Base-by-base conservation (phyloP, 2,113 vertebrate genomes). In the Leucoraja erinaceus region DNA sequence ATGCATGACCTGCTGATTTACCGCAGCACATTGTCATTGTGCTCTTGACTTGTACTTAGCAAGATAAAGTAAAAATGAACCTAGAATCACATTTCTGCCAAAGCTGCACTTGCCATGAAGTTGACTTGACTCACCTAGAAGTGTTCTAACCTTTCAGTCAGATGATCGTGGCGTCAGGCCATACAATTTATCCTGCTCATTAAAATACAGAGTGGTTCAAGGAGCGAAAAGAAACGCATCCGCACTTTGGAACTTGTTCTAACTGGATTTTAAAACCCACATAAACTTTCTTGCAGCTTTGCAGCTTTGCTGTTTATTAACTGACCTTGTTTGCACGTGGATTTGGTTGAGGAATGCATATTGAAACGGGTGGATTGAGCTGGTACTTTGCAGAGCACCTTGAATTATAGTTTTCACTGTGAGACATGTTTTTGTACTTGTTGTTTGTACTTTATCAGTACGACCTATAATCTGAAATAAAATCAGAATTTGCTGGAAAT, bases 261-360 rank as follows among this genome's bases (percentile, higher is more conserved):
- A 31, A 12, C 28, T 4, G 11, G 83, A 63, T 18, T 88, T 63
- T 31, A n/a, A 63, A 63, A 63, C 28, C 28, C 5, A 59, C 59
- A 8, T 63, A 63, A 63, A 5, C 56, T 61, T 33, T 12, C 59
- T 63, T 33, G 83, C 18, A 28, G 20, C 28, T 0, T 63, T 18
- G 28, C 61, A 31, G 59, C n/a, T 63, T 66, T 88, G 83, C n/a
- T 88, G 61, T 88, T 88, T 88, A 88, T 88, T 88, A 88, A 88
- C 83, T 88, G 83, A 66, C 83, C 83, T 88, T 66, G 28, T 63
- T 66, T 66, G 16, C 83, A 88, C 0, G 61, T 66, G 59, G 31
- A 88, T 63, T 66, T 63, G 83, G 12, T 63, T 9, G 59, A 88
- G 59, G 12, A 63, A 88, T 16, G 59, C 18, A 14, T 63, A n/a